phyloP scores from a whole-genome alignment of 2,113 vertebrate species.

The Mormoops blainvillei region DNA sequence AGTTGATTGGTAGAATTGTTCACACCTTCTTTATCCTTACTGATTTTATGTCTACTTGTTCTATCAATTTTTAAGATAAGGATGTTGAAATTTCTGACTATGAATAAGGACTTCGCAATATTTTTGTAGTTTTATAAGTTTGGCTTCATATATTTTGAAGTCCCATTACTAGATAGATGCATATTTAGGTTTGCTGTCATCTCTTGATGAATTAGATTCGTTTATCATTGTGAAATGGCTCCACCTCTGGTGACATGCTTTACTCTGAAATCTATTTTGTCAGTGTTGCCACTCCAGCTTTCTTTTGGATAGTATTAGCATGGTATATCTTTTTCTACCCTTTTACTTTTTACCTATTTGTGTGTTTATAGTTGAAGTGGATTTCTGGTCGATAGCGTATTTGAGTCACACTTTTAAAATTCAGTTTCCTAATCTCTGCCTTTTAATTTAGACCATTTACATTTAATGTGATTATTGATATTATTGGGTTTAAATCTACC shows the following conservation, averaged over 20 bases:
- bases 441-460: constrained; percentile 5
- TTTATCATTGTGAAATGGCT: constrained; percentile 1
- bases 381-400: background rate
- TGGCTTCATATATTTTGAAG: constrained; percentile 5
- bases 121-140: background rate
- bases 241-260: background rate
- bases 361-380: background rate
- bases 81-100: background rate
- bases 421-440: background rate
- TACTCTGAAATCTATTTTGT: background rate
- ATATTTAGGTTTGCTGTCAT: background rate
- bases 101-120: background rate
- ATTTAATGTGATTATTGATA: constrained; percentile 31
- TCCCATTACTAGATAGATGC: background rate
- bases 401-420: constrained; percentile 2
- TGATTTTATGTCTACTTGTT: background rate
- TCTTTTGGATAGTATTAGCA: background rate
- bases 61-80: background rate
- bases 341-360: background rate
- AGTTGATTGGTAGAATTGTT: background rate
- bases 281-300: background rate
- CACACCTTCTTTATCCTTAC: background rate
- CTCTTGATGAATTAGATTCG: background rate
- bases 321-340: background rate
- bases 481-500: background rate